A percentile compares a stretch with the other conserved stretches of the same genome.
Evolutionary conservation across 2,113 vertebrate species (phyloP).

Genomic region (Camelus bactrianus): DNA sequence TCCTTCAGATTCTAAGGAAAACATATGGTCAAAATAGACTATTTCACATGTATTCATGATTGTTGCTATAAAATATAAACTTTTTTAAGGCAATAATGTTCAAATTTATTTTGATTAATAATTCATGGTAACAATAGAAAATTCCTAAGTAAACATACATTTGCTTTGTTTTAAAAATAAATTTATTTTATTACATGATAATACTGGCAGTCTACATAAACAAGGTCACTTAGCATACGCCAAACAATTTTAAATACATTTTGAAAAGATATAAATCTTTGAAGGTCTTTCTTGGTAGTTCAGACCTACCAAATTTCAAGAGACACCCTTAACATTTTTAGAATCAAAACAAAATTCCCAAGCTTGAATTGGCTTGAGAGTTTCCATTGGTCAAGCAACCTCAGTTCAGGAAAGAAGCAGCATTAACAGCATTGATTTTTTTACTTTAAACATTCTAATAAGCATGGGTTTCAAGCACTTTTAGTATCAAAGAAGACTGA

Average conservation of each 20-base stretch:
- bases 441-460: constrained; percentile 1
- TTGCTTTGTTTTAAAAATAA: constrained; percentile 79
- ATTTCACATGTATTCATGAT: background rate
- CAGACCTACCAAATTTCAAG: constrained; percentile 13
- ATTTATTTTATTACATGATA: constrained; percentile 69
- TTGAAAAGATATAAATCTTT: constrained; percentile 44
- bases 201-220: constrained; percentile 60
- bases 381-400: background rate
- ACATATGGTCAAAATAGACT: background rate
- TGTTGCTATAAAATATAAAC: background rate
- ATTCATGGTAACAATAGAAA: constrained; percentile 6
- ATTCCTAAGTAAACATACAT: background rate
- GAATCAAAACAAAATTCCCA: background rate
- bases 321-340: constrained; percentile 23
- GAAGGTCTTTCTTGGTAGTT: background rate
- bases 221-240: constrained; percentile 15
- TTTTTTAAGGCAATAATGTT: background rate
- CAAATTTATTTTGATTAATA: constrained; percentile 43
- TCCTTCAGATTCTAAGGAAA: constrained; percentile 1
- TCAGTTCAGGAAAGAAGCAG: background rate
- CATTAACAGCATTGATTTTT: background rate
- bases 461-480: background rate
- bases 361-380: background rate
- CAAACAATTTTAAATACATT: constrained; percentile 59
- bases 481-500: background rate